Conservation (phyloP, 2,113 vertebrate species). For the Chloebia gouldiae region DNA sequence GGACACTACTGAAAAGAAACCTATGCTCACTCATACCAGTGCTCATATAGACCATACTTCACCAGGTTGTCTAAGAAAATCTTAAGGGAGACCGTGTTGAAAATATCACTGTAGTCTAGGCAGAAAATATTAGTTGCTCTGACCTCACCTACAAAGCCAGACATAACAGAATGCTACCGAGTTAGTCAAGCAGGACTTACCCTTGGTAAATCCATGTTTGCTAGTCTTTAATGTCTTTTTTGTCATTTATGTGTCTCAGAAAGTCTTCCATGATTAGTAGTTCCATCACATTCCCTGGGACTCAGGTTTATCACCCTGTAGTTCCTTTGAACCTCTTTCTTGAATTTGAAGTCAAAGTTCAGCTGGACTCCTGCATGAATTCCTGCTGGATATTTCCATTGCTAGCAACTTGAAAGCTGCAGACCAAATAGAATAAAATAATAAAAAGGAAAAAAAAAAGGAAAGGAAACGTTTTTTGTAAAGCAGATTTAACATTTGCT, state of each 20-base stretch:
- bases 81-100: background rate
- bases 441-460: background rate
- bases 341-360: background rate
- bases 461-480: rapidly evolving
- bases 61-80: background rate
- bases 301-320: rapidly evolving
- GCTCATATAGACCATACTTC: background rate
- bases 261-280: background rate
- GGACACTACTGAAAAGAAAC: background rate
- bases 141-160: background rate
- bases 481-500: background rate
- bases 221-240: background rate
- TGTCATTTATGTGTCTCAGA: background rate
- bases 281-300: background rate
- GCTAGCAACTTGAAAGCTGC: background rate
- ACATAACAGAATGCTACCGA: background rate
- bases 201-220: background rate
- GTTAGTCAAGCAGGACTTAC: background rate
- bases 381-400: background rate
- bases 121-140: background rate
- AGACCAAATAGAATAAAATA: background rate
- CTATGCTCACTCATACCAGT: background rate
- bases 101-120: background rate
- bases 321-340: background rate
- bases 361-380: background rate